These are phyloP conservation scores for Pachypeltis micranthus DNA, from an alignment of 1,140 invertebrate genomes.

Conservation along the genomic window DNA sequence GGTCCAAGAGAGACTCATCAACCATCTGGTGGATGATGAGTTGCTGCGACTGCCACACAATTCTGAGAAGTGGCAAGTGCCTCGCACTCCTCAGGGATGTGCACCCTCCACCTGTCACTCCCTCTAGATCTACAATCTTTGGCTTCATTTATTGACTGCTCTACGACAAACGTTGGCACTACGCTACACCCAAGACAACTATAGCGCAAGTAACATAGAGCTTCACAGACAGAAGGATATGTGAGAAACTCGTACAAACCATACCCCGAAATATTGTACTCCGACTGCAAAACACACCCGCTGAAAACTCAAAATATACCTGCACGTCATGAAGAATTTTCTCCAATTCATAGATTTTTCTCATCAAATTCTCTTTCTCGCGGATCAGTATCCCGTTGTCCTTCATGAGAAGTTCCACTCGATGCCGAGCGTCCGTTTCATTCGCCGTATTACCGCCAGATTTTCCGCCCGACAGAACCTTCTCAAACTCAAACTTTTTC, in stretches of 20 bases:
- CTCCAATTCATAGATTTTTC: not conserved
- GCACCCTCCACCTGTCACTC: too few species aligned
- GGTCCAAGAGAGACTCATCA: too few species aligned
- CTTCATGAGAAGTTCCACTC: slow-evolving; percentile 4
- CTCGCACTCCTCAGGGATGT: too few species aligned
- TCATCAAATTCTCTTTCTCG: slow-evolving; percentile 9
- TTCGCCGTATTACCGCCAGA: not conserved
- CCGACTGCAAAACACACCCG: not conserved
- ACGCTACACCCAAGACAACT: too few species aligned
- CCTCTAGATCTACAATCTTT: too few species aligned
- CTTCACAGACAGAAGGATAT: too few species aligned
- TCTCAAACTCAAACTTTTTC: not conserved
- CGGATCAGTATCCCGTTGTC: not conserved
- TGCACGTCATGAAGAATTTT: not conserved
- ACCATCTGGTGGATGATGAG: too few species aligned
- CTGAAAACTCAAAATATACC: not conserved
- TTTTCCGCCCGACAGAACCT: not conserved
- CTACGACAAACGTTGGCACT: too few species aligned
- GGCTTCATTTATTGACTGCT: too few species aligned
- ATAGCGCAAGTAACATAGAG: too few species aligned
- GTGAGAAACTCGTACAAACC: not conserved
- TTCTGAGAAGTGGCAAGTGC: too few species aligned
- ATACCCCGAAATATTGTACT: not conserved
- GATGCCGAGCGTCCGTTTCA: not conserved
- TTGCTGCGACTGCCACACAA: too few species aligned